phyloP scores from a whole-genome alignment of 2,888 invertebrate species.

The Eupsilia transversa region DNA sequence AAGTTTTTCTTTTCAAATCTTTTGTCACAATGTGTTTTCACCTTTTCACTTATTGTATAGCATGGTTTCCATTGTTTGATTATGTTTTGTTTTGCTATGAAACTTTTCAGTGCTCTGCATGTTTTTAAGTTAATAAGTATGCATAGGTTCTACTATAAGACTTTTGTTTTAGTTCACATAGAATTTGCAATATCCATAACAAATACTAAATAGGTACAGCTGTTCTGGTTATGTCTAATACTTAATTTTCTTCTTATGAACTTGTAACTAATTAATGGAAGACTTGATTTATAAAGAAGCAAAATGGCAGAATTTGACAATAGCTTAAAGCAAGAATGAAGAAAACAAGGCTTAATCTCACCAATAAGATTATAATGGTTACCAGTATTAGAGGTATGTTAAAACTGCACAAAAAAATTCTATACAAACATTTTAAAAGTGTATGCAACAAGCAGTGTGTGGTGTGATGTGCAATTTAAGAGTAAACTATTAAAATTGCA shows the following conservation, averaged over 20 bases:
- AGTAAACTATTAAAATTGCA: slow-evolving; percentile 5
- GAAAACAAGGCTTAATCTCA: neutral
- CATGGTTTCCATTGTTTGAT: slow-evolving; percentile 26
- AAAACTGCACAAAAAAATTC: neutral
- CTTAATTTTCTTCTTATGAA: neutral
- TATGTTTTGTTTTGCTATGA: neutral
- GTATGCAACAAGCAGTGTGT: neutral
- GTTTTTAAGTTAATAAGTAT: neutral
- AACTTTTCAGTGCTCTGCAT: neutral
- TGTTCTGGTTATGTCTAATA: neutral
- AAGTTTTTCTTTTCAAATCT: slow-evolving; percentile 10
- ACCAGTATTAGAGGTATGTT: neutral
- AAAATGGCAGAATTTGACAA: neutral
- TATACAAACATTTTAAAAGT: no score
- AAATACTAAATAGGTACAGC: neutral
- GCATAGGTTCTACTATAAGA: neutral
- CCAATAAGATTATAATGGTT: neutral
- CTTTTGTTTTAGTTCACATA: neutral
- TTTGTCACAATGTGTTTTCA: neutral
- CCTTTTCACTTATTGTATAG: slow-evolving; percentile 12
- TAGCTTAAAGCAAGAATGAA: neutral
- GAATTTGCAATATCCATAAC: neutral
- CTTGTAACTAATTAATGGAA: neutral
- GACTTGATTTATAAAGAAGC: neutral
- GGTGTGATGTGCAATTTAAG: no score